Evolutionary conservation across 2,797 vertebrate genomes (phyloP).

Genomic region (Girardinus metallicus): DNA sequence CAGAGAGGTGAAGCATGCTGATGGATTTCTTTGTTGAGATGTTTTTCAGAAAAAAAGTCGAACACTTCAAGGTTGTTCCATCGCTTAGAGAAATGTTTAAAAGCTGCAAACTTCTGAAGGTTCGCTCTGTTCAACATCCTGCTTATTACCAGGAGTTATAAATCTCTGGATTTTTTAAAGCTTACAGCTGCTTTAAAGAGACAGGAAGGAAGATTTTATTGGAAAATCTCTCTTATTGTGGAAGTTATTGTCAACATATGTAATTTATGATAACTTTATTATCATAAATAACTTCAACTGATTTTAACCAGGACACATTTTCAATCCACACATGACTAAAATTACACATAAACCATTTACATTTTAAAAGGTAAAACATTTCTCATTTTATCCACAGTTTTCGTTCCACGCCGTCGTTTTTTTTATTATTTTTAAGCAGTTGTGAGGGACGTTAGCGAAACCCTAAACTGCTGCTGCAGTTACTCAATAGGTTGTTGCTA

Average conservation of each 20-base stretch:
- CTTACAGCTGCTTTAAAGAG: neutral
- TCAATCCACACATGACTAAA: neutral
- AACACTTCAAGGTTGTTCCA: conserved; percentile 13
- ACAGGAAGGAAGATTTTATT: neutral
- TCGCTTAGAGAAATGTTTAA: conserved; percentile 7
- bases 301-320: neutral
- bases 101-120: neutral
- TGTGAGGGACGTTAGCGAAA: too few species aligned
- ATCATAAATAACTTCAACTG: neutral
- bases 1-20: conserved; percentile 17
- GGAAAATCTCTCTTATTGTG: neutral
- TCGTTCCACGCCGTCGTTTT: too few species aligned
- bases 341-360: neutral
- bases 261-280: neutral
- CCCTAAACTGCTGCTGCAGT: too few species aligned
- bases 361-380: too few species aligned
- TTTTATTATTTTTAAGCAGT: too few species aligned
- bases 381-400: too few species aligned
- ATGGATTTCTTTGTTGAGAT: conserved; percentile 21
- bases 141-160: neutral
- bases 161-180: neutral
- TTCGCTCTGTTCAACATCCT: neutral
- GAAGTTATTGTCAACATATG: neutral
- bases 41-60: conserved; percentile 10
- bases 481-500: too few species aligned